Evolutionary conservation across 2,888 invertebrate species (phyloP), one percentile per base, ranked within the genome.

Genomic region (Trachelus iudaicus): DNA sequence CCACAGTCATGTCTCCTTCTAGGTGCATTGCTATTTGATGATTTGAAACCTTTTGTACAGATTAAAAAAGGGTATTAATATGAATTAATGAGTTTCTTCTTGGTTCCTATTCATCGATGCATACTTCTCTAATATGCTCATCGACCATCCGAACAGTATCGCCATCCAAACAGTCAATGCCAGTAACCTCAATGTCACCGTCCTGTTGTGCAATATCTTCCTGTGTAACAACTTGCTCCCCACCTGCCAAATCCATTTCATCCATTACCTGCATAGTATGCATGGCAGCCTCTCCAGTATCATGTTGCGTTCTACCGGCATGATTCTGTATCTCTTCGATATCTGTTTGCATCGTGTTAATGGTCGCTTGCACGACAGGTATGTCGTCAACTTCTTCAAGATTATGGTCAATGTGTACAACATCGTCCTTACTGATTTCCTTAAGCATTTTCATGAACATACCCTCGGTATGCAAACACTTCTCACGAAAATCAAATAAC

Each of bases 401-500:
- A 71, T 82, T 80, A n/a, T 87, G 80, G 33, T 87, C 84, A 69
- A 89, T 83, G 74, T 83, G 81, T 30, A 85, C 85, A 4, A 84
- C 82, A 6, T 87, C 87, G 1, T 86, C 84, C 76, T 90, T 90
- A 11, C 81, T 75, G 33, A 92, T 87, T 34, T 86, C 87, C 56
- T 92, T 92, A n/a, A 92, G 78, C 91, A 92, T 91, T 78, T 89
- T 88, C 79, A 89, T 88, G 76, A 94, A 91, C 82, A 93, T 89
- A 77, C 89, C 91, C 87, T 94, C 94, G 0, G 94, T 94, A 79
- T 93, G 92, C 35, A 93, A 84, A 82, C 93, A 92, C 83, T 93
- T 92, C 83, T 94, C 93, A 77, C 93, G 92, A 86, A 94, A 94
- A 76, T 94, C 93, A 84, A 92, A 93, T 77, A 94, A 89, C 75